Percentiles rank a stretch among this genome's conserved stretches.
Conservation (phyloP, 2,113 vertebrate species). For the Rhinoderma darwinii region DNA sequence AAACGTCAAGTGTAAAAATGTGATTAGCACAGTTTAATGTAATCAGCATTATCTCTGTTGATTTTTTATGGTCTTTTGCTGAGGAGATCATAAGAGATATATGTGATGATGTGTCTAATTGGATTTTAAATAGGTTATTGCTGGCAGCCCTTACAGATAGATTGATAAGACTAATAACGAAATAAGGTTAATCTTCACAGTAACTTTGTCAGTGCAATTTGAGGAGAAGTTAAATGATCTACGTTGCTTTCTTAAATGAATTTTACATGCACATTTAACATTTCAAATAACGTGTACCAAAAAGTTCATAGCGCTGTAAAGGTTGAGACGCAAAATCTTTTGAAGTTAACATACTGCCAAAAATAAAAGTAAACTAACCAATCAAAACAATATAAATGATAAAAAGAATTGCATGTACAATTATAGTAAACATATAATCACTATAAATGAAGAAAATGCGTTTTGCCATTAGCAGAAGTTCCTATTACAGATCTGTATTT, state of each 20-base stretch:
- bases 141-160: constrained; percentile 4
- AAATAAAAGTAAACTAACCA: background rate
- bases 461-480: no score
- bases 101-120: constrained; percentile 34
- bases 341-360: background rate
- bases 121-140: constrained; percentile 52
- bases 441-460: no score
- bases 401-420: no score
- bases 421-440: no score
- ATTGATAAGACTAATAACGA: constrained; percentile 26
- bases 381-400: background rate
- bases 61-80: constrained; percentile 14
- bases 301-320: background rate
- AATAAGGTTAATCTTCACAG: constrained; percentile 3
- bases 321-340: background rate
- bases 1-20: background rate
- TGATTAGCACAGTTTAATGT: constrained; percentile 18
- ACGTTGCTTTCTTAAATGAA: background rate
- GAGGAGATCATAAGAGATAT: constrained; percentile 15
- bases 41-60: constrained; percentile 14
- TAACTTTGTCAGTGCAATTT: background rate
- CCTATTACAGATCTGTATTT: no score
- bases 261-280: background rate
- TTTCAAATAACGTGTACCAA: background rate
- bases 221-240: constrained; percentile 20